phyloP scores from a whole-genome alignment of 2,888 invertebrate species.

The Megastigmus dorsalis region DNA sequence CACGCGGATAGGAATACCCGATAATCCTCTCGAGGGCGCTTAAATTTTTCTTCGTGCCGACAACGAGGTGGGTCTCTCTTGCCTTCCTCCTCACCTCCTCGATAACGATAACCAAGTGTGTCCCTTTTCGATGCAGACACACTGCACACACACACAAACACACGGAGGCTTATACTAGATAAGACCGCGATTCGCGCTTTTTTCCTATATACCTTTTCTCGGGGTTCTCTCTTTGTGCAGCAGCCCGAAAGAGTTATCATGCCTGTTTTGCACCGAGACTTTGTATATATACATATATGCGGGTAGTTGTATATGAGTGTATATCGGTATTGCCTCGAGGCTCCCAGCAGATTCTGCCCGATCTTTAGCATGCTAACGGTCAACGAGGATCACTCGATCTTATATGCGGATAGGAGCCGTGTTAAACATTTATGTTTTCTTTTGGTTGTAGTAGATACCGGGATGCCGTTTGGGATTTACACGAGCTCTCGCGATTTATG shows the following conservation, averaged over 20 bases:
- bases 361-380: background rate
- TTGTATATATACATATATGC: too few relatives aligned
- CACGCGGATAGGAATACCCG: constrained; percentile 42
- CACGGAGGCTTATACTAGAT: constrained; percentile 8
- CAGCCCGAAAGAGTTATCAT: constrained; percentile 42
- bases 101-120: constrained; percentile 31
- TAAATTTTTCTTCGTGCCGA: constrained; percentile 49
- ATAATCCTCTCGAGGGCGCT: constrained; percentile 51
- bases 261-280: background rate
- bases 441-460: too few relatives aligned
- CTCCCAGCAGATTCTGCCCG: background rate
- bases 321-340: too few relatives aligned
- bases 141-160: too few relatives aligned
- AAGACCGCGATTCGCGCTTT: background rate
- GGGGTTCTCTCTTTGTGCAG: background rate
- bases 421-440: constrained; percentile 8
- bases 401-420: background rate
- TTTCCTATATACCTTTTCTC: background rate
- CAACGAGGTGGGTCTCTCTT: constrained; percentile 17
- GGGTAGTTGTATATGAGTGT: background rate
- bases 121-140: constrained; percentile 18
- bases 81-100: background rate
- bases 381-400: constrained; percentile 6
- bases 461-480: background rate
- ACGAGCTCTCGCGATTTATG: constrained; percentile 23